A percentile compares a stretch with the other conserved stretches of the same genome.
phyloP scores from a whole-genome alignment of 2,113 vertebrate genomes.

The Pachypanchax playfairii region DNA sequence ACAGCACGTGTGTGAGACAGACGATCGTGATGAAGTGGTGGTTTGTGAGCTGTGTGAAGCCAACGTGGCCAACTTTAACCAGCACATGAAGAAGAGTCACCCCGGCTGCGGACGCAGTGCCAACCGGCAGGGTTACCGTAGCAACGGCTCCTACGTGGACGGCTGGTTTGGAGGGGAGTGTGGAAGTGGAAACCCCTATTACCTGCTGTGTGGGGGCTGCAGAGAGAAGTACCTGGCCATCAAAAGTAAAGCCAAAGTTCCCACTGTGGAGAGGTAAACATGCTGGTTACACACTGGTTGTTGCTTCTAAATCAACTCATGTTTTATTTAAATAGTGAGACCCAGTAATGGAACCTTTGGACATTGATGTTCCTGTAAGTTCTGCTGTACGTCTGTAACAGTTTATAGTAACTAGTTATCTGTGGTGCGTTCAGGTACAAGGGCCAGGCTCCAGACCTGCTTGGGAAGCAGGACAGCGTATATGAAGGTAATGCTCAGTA shows the following conservation, averaged over 20 bases:
- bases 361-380: too few relatives aligned
- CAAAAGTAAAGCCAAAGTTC: conserved; percentile 89
- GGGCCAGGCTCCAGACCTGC: conserved; percentile 94
- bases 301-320: too few relatives aligned
- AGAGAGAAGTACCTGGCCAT: conserved; percentile 92
- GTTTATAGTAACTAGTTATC: background rate
- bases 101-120: conserved; percentile 95
- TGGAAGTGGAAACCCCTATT: conserved; percentile 96
- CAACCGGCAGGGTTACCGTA: conserved; percentile 96
- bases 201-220: conserved; percentile 91
- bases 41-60: conserved; percentile 95
- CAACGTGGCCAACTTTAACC: conserved; percentile 94
- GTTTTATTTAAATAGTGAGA: too few relatives aligned
- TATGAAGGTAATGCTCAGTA: conserved; percentile 92
- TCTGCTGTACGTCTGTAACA: too few relatives aligned
- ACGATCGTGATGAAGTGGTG: conserved; percentile 95
- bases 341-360: too few relatives aligned
- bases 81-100: conserved; percentile 98
- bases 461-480: conserved; percentile 98
- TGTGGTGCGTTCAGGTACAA: conserved; percentile 83
- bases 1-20: conserved; percentile 95
- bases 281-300: too few relatives aligned
- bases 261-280: conserved; percentile 87
- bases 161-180: conserved; percentile 99
- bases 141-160: conserved; percentile 97